Evolutionary conservation across 2,888 invertebrate genomes (phyloP).

Genomic region (Pyrgus malvae): DNA sequence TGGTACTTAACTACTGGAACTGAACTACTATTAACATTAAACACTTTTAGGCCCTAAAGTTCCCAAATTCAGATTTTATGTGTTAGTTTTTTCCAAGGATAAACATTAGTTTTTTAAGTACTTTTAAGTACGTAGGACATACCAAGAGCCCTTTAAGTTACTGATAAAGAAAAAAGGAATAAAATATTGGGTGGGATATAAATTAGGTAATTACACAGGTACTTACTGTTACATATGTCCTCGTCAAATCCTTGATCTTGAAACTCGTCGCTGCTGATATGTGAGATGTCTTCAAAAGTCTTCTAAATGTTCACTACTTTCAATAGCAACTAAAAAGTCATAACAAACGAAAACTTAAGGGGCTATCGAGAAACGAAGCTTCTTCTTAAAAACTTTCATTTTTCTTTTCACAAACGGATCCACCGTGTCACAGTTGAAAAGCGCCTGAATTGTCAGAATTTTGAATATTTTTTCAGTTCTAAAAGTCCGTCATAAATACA

Average conservation of each 20-base stretch:
- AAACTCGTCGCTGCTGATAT: slow-evolving; percentile 49
- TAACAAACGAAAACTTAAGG: slow-evolving; percentile 42
- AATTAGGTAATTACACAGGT: neutral
- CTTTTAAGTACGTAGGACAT: too few relatives aligned
- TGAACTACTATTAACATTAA: too few relatives aligned
- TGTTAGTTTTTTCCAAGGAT: too few relatives aligned
- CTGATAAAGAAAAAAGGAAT: too few relatives aligned
- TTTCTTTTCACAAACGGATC: slow-evolving; percentile 72
- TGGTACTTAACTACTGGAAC: too few relatives aligned
- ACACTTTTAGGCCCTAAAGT: too few relatives aligned
- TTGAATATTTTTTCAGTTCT: slow-evolving; percentile 9
- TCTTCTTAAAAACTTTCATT: slow-evolving; percentile 78
- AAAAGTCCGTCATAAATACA: slow-evolving; percentile 29
- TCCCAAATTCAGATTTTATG: too few relatives aligned
- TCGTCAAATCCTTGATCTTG: slow-evolving; percentile 12
- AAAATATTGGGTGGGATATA: too few relatives aligned
- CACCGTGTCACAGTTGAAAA: slow-evolving; percentile 49
- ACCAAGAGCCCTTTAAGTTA: too few relatives aligned
- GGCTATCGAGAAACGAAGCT: slow-evolving; percentile 73
- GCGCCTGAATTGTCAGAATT: slow-evolving; percentile 3
- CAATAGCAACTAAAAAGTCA: slow-evolving; percentile 25
- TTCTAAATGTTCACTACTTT: slow-evolving; percentile 27
- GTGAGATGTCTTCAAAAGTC: slow-evolving; percentile 37
- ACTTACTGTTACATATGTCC: slow-evolving; percentile 24
- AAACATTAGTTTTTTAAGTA: too few relatives aligned